These are phyloP conservation scores for Calidris pugnax DNA, from an alignment of 2,113 vertebrate species.

Conservation along the genomic window DNA sequence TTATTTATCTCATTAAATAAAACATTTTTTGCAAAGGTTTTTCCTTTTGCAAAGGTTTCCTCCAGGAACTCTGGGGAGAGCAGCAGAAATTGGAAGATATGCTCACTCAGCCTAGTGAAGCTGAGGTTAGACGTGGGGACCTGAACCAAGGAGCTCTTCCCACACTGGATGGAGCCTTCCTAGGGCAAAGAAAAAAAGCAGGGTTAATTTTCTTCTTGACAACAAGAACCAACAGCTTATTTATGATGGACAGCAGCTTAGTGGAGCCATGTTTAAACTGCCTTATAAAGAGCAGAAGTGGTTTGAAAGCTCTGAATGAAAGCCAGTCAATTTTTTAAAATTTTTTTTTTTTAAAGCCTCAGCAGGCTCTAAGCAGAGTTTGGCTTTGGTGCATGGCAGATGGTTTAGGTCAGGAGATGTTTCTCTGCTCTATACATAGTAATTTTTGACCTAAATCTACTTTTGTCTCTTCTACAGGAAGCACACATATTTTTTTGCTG, in stretches of 20 bases:
- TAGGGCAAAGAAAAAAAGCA: not conserved
- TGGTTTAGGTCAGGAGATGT: conserved; percentile 34
- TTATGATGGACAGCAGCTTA: conserved; percentile 13
- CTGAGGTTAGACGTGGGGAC: not conserved
- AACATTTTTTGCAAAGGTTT: no score
- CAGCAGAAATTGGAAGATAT: not conserved
- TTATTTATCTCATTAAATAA: not conserved
- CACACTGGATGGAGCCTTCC: rapidly evolving
- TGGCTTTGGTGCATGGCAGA: conserved; percentile 53
- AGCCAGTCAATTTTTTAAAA: not conserved
- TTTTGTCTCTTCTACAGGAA: not conserved
- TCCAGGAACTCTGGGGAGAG: no score
- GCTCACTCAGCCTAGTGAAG: not conserved
- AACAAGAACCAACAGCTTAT: not conserved
- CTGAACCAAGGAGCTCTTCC: not conserved
- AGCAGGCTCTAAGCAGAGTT: conserved; percentile 13
- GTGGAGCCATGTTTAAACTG: not conserved
- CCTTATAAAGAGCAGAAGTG: not conserved
- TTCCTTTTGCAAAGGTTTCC: not conserved
- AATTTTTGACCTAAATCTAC: conserved; percentile 48
- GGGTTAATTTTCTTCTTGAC: not conserved
- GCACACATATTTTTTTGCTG: not conserved
- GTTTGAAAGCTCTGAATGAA: conserved; percentile 21
- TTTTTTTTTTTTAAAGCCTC: not conserved
- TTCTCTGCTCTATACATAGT: conserved; percentile 37